Base-by-base conservation (phyloP, 1,140 invertebrate species). In the Procambarus virginalis region DNA sequence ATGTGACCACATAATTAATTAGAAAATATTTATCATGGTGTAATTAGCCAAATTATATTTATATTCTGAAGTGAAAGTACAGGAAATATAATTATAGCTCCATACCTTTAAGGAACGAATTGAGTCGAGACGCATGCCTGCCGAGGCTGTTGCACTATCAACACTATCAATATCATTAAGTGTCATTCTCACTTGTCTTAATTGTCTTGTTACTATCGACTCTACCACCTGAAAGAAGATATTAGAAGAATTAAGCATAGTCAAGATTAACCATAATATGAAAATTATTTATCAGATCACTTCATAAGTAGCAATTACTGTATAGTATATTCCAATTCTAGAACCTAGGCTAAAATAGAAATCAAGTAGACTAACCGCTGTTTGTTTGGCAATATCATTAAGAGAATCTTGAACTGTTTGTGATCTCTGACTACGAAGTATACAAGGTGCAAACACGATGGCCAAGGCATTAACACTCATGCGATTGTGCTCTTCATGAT, bases 361-460 rank as follows among this genome's bases (percentile, higher is more conserved):
- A 78, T 55, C 22, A n/a, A 22, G 14, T 20, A 84, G 4, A 22
- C 86, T 91, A 58, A 92, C 89, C 70, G 75, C 58, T 17, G 91
- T 92, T 76, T 92, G 91, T 68, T 91, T 92, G 34, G 81, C 83
- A 88, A 92, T 84, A 68, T 92, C 94, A 92, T 96, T 96, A 80
- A 98, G 94, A 92, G 97, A 97, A 93, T 98, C 98, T 94, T 99
- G 98, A 20, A 97, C 98, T 55, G 97, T 97, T 81, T 98, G 95
- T 76, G 96, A 94, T 93, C 97, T 96, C 93, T 97, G 97, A 58
- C 97, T 97, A 80, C 98, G 95, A 86, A 99, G 94, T 82, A 99
- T 97, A 94, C 98, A 99, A 9, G 98, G 98, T 14, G 98, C 98
- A 94, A 99, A 99, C 76, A 99, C 97, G 92, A 99, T 98, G 22